Evolutionary conservation across 1,140 invertebrate species (phyloP).

Genomic region (Phymorhynchus buccinoides): DNA sequence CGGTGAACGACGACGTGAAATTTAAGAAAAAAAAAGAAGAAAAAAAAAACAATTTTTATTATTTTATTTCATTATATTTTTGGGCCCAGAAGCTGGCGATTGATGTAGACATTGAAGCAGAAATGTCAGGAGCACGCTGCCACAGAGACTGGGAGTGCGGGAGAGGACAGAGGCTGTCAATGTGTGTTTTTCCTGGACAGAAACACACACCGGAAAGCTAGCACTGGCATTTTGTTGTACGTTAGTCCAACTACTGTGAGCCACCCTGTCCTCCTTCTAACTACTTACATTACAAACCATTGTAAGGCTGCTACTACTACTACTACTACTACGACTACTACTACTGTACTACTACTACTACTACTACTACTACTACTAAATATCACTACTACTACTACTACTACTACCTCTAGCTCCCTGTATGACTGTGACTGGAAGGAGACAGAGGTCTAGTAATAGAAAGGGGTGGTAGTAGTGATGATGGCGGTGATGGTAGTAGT

Average conservation of each 20-base stretch:
- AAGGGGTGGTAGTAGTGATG: background rate
- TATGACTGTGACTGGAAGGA: background rate
- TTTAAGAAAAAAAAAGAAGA: background rate
- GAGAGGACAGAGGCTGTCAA: background rate
- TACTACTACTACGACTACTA: too few relatives aligned
- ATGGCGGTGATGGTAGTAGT: background rate
- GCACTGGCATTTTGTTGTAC: too few relatives aligned
- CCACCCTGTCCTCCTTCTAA: background rate
- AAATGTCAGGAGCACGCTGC: background rate
- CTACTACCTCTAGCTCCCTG: background rate
- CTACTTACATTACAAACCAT: background rate
- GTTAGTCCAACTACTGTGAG: too few relatives aligned
- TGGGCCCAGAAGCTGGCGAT: background rate
- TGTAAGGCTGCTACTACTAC: background rate
- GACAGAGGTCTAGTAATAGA: background rate
- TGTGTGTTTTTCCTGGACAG: too few relatives aligned
- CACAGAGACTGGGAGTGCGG: background rate
- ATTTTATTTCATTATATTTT: background rate
- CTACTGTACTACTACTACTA: too few relatives aligned
- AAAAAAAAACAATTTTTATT: background rate
- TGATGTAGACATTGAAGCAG: background rate
- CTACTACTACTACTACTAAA: background rate
- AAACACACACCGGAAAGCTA: too few relatives aligned
- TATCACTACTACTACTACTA: background rate
- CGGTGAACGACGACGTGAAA: background rate